These are phyloP conservation scores for Alethe diademata DNA, from an alignment of 2,113 vertebrate genomes.

Conservation along the genomic window DNA sequence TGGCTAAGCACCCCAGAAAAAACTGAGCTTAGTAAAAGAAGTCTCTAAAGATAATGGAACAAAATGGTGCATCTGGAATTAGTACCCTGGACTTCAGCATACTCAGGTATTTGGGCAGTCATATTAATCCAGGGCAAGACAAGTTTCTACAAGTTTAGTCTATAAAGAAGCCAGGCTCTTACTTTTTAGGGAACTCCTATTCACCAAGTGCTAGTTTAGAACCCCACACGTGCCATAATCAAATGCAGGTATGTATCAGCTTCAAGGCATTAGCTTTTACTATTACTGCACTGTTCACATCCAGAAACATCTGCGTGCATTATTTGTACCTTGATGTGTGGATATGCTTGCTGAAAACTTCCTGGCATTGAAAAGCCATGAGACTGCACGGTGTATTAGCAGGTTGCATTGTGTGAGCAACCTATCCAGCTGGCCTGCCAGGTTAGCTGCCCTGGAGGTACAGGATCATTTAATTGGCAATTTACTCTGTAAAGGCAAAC, in stretches of 20 bases:
- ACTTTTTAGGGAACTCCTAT: neutral
- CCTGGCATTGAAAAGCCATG: neutral
- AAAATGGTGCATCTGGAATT: constrained; percentile 68
- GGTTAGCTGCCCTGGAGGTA: neutral
- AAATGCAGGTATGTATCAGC: neutral
- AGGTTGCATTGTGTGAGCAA: neutral
- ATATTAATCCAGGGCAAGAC: neutral
- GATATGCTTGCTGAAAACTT: neutral
- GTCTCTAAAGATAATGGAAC: constrained; percentile 1
- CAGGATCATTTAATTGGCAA: neutral
- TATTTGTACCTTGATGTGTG: neutral
- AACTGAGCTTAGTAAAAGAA: neutral
- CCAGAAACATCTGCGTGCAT: neutral
- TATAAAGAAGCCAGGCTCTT: neutral
- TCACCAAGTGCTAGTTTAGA: neutral
- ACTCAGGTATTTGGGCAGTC: neutral
- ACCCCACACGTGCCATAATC: neutral
- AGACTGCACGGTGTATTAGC: neutral
- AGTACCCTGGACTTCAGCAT: neutral
- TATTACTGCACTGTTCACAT: neutral
- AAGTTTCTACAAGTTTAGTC: neutral
- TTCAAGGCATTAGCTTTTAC: neutral
- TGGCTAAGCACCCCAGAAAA: neutral
- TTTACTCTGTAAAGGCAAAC: neutral
- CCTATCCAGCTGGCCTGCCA: neutral